These are phyloP conservation scores for Drosophila mojavensis DNA, from an alignment of 1,140 invertebrate species.

Conservation along the genomic window DNA sequence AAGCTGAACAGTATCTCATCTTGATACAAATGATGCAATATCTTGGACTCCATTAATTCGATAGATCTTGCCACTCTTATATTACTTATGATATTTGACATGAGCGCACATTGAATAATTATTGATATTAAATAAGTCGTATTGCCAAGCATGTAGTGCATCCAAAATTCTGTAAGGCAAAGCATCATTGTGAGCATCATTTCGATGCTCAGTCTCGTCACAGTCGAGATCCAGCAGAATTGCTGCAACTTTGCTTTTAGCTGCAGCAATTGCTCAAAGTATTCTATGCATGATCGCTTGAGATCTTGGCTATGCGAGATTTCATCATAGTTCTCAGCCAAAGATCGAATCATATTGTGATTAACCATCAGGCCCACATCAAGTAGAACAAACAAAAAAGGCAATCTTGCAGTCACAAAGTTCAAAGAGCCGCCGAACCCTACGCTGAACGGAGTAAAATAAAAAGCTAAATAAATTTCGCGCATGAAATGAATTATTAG, in stretches of 20 bases:
- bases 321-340: background rate
- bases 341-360: background rate
- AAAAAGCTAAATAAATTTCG: background rate
- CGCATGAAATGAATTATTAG: background rate
- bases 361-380: slow-evolving; percentile 5
- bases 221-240: background rate
- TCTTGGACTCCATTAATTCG: background rate
- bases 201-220: background rate
- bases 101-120: no score
- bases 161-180: background rate
- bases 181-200: background rate
- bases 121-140: no score
- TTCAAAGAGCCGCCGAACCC: background rate
- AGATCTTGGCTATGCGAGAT: no score
- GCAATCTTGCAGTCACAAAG: background rate
- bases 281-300: background rate
- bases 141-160: no score
- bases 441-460: background rate
- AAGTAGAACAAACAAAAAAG: background rate
- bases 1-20: background rate
- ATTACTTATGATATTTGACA: background rate
- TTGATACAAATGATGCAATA: background rate
- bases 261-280: background rate
- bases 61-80: background rate
- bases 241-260: background rate